These are phyloP conservation scores for Polylopha cassiicola DNA, from an alignment of 2,888 invertebrate genomes.

Conservation along the genomic window DNA sequence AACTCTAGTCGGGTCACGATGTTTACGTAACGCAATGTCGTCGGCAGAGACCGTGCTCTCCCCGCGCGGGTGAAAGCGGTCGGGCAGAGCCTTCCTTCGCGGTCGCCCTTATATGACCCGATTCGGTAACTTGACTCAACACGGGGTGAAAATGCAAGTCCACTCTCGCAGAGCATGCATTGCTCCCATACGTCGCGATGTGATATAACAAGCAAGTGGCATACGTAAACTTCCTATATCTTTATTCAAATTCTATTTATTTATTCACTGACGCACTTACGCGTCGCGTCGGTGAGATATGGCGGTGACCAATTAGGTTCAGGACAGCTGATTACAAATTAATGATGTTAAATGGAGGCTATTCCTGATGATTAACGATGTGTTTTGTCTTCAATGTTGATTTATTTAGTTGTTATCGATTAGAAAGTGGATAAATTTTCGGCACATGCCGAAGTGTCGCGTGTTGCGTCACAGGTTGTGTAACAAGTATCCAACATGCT, in stretches of 20 bases:
- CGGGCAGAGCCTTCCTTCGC: slow-evolving; percentile 30
- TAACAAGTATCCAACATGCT: slow-evolving; percentile 57
- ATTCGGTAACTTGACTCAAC: slow-evolving; percentile 41
- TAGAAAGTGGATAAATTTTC: slow-evolving; percentile 59
- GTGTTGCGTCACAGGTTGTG: slow-evolving; percentile 56
- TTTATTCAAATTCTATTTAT: slow-evolving; percentile 10
- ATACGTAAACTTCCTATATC: slow-evolving; percentile 7
- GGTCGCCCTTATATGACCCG: slow-evolving; percentile 39
- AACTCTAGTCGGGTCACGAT: slow-evolving; percentile 37
- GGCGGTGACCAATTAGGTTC: slow-evolving; percentile 14
- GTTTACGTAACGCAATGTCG: slow-evolving; percentile 35
- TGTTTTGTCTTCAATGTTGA: slow-evolving; percentile 28
- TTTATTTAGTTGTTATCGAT: slow-evolving; percentile 35
- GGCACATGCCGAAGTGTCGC: slow-evolving; percentile 57
- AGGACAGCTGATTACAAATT: slow-evolving; percentile 10
- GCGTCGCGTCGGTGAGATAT: slow-evolving; percentile 5
- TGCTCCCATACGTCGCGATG: slow-evolving; percentile 9
- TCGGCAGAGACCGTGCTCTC: slow-evolving; percentile 22
- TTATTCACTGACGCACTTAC: slow-evolving; percentile 14
- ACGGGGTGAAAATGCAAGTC: slow-evolving; percentile 27
- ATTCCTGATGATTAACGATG: slow-evolving; percentile 22
- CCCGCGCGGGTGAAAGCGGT: slow-evolving; percentile 51
- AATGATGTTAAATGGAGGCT: slow-evolving; percentile 1
- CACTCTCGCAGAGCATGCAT: slow-evolving; percentile 11
- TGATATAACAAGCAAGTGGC: slow-evolving; percentile 7